These are phyloP conservation scores for Ptychoptera contaminata DNA, from an alignment of 2,888 invertebrate species.

Conservation along the genomic window DNA sequence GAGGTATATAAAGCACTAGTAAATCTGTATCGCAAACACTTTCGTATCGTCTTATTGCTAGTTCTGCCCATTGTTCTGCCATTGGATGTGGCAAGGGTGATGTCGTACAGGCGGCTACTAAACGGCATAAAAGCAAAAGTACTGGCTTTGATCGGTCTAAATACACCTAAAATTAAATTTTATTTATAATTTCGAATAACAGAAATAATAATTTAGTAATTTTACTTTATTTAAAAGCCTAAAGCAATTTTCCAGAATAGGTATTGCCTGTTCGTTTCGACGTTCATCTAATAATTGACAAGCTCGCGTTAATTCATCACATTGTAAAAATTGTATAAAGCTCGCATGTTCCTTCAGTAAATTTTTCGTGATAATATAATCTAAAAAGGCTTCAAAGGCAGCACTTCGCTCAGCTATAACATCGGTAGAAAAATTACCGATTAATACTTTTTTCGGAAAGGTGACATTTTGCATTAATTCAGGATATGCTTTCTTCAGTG, in stretches of 20 bases:
- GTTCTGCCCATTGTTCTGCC: conserved; percentile 49
- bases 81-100: conserved; percentile 39
- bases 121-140: conserved; percentile 46
- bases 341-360: conserved; percentile 40
- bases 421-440: conserved; percentile 55
- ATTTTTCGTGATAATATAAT: conserved; percentile 37
- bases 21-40: conserved; percentile 56
- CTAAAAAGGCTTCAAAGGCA: conserved; percentile 46
- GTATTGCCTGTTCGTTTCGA: conserved; percentile 42
- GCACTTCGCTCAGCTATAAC: conserved; percentile 46
- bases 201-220: conserved; percentile 8
- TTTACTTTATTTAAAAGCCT: conserved; percentile 42
- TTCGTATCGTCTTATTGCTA: conserved; percentile 53
- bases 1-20: conserved; percentile 48
- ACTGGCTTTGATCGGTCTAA: conserved; percentile 54
- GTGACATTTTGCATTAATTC: conserved; percentile 34
- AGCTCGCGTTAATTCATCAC: conserved; percentile 44
- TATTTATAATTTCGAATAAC: neutral
- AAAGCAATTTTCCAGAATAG: conserved; percentile 50
- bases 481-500: conserved; percentile 42
- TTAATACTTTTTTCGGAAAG: conserved; percentile 53
- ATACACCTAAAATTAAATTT: conserved; percentile 26
- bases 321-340: conserved; percentile 47
- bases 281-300: conserved; percentile 40
- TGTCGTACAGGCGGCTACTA: conserved; percentile 39